Conservation (phyloP, 2,888 invertebrate species). For the Leucania comma region DNA sequence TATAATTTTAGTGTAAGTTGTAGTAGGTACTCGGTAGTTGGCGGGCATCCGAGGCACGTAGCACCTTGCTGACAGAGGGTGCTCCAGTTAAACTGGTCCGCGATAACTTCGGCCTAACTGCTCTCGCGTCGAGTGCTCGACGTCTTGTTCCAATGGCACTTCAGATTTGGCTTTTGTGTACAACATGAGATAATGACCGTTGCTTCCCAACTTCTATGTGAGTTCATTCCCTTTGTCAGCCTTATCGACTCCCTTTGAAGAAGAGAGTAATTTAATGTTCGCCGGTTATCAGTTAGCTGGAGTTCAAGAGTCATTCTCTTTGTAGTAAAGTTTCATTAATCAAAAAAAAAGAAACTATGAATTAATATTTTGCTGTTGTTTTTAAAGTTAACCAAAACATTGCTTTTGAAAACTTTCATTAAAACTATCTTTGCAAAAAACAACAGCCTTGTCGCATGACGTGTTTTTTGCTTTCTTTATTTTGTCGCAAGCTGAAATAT, state of each 20-base stretch:
- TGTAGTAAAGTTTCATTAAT: background rate
- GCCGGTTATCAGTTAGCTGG: constrained; percentile 6
- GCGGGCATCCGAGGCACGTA: constrained; percentile 84
- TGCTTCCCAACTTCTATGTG: constrained; percentile 22
- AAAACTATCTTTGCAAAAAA: constrained; percentile 27
- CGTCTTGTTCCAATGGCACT: constrained; percentile 79
- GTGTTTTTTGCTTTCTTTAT: constrained; percentile 27
- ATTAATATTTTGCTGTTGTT: background rate
- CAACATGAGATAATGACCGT: constrained; percentile 61
- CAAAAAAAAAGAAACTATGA: constrained; percentile 2
- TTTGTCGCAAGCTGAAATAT: constrained; percentile 23
- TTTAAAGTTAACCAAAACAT: background rate
- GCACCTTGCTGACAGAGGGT: constrained; percentile 74
- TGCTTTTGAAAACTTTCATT: background rate
- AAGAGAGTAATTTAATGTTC: constrained; percentile 21
- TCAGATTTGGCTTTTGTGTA: constrained; percentile 76
- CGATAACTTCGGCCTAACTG: constrained; percentile 84
- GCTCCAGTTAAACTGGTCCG: constrained; percentile 76
- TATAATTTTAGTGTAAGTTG: constrained; percentile 58
- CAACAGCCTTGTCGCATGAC: constrained; percentile 13
- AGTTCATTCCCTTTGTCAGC: constrained; percentile 40
- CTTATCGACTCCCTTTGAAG: constrained; percentile 10
- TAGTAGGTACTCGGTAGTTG: constrained; percentile 71
- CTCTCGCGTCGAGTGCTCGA: constrained; percentile 76
- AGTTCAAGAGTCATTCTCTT: constrained; percentile 7